Evolutionary conservation across 2,888 invertebrate genomes (phyloP), one percentile per base, ranked within the genome.

Genomic region (Apotomis turbidana): DNA sequence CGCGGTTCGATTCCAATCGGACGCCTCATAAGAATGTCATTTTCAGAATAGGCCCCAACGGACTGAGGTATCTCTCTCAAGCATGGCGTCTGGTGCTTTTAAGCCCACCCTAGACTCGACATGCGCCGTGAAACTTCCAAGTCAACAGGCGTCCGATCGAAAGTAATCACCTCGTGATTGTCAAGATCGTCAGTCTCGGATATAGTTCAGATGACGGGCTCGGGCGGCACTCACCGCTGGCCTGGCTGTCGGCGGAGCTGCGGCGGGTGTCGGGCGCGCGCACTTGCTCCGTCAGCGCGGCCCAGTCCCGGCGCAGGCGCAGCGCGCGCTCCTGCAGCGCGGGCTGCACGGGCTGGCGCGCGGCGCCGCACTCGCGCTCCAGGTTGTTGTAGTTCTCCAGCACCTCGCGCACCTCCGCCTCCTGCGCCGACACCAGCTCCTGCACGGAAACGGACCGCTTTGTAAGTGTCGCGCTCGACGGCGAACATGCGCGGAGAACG

Each of bases 351-450:
- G 75, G 73, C 77, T 88, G 91, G 71, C 81, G 79, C 73, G 89
- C 90, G 57, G 81, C 87, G 46, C 63, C 78, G 77, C 93, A 92
- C 84, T 91, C 91, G 75, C 88, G 89, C 84, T 95, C 95, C 79
- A 96, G 85, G 86, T 95, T 95, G 68, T 94, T 95, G 85, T 94
- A 95, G 86, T 95, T 95, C 83, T 95, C 95, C 61, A 95, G 81
- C 59, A 95, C 93, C 78, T 95, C 95, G 78, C 94, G 94, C 55
- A 95, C 93, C 81, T 95, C 95, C 74, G 93, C 88, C 81, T 94
- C 94, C 66, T 93, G 94, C 78, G 95, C 95, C 73, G 86, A 82
- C 12, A 94, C 89, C 57, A 85, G 83, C 4, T 82, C 86, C 94
- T 94, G 79, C 5, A 38, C 10, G 12, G 49, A 49, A 6, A 44